A percentile compares a stretch with the other conserved stretches of the same genome.
phyloP scores from a whole-genome alignment of 2,113 vertebrate genomes.

The Phylloscopus whistleri region DNA sequence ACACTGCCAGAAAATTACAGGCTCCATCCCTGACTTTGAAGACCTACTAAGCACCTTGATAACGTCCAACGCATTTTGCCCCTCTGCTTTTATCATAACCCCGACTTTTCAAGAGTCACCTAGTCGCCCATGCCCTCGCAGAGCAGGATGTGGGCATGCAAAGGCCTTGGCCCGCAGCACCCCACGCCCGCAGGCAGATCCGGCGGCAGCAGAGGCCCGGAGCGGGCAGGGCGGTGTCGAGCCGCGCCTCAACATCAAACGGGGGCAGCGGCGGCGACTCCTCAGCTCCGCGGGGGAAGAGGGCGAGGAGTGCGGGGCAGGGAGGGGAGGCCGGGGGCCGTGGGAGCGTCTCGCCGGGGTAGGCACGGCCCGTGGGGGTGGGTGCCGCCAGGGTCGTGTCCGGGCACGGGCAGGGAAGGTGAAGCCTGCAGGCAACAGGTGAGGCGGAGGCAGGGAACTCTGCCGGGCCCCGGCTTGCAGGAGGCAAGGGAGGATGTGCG shows the following conservation, averaged over 20 bases:
- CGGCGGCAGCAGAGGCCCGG: neutral
- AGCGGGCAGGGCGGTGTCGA: neutral
- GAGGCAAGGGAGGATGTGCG: neutral
- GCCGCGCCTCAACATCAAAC: constrained; percentile 16
- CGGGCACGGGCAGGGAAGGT: neutral
- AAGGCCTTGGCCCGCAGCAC: neutral
- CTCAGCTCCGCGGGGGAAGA: neutral
- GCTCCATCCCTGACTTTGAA: constrained; percentile 3
- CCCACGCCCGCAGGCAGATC: neutral
- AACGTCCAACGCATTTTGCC: neutral
- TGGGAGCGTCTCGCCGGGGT: neutral
- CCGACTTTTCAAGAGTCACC: neutral
- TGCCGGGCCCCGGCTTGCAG: neutral
- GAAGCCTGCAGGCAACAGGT: neutral
- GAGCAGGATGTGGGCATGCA: constrained; percentile 11
- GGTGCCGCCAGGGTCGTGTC: neutral
- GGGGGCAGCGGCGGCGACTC: neutral
- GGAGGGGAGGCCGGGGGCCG: neutral
- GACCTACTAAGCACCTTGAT: neutral
- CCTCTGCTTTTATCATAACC: neutral
- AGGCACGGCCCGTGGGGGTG: neutral
- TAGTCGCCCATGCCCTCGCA: neutral
- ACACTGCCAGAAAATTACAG: neutral
- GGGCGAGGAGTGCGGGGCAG: neutral
- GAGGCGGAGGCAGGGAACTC: neutral